phyloP scores from a whole-genome alignment of 92 coral and sea anemone genomes.

The Montipora capitata region DNA sequence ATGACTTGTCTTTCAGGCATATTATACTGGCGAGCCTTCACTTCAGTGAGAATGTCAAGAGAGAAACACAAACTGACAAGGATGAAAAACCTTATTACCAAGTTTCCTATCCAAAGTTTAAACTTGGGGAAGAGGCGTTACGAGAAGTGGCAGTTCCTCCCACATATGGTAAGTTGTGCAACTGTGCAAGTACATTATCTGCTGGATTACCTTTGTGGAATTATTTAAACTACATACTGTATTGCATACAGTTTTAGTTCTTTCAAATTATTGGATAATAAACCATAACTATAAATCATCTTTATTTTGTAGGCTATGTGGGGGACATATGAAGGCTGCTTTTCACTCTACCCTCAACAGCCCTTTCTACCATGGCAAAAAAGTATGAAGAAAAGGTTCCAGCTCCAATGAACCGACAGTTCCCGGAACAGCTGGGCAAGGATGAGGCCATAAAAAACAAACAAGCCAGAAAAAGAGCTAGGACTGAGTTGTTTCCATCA shows the following conservation, averaged over 20 bases:
- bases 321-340: constrained; percentile 37
- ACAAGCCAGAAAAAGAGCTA: background rate
- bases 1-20: no score
- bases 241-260: no score
- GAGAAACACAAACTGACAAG: background rate
- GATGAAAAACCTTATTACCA: background rate
- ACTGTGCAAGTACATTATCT: no score
- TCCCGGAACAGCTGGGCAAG: constrained; percentile 24
- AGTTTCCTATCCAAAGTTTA: background rate
- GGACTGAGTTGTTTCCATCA: constrained; percentile 31
- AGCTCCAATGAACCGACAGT: constrained; percentile 47
- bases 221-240: no score
- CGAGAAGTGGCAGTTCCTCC: constrained; percentile 2
- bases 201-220: no score
- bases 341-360: constrained; percentile 34
- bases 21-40: background rate
- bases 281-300: background rate
- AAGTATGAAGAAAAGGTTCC: constrained; percentile 60
- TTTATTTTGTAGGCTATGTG: constrained; percentile 3
- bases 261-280: no score
- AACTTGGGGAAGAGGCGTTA: background rate
- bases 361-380: background rate
- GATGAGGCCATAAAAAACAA: constrained; percentile 31
- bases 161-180: background rate
- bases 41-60: background rate